Evolutionary conservation across 2,797 vertebrate genomes (phyloP), one percentile per base, ranked within the genome.

Genomic region (Helarctos malayanus): DNA sequence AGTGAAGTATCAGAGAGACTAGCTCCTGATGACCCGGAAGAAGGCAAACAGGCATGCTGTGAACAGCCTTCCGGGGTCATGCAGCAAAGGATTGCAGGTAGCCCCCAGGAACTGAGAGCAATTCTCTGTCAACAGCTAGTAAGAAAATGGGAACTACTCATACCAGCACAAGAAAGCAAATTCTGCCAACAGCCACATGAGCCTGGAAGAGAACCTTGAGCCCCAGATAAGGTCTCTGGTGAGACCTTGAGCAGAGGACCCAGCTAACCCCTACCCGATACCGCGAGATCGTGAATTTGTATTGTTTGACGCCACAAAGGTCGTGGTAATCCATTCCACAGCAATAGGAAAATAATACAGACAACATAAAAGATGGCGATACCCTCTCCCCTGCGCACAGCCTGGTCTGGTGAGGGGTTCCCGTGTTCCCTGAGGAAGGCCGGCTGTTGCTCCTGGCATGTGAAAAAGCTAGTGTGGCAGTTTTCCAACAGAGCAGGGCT

Each of bases 361-460:
- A 56, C 10, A 38, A 49, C 18, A 35, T 18, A 45, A 59, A 63
- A 61, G 76, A 52, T 9, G 59, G 12, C 15, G 2, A 5, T 7
- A 52, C 25, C 4, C 15, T 47, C 71, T 80, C 49, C 61, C 19
- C 13, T 49, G 45, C 0, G 3, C 7, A 7, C 19, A 38, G 21
- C 49, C 73, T n/a, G 18, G 18, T n/a, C 27, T 7, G 15, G 27
- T 19, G n/a, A 80, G 27, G 15, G 19, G 3, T 83, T n/a, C 49
- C 27, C 4, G 1, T 2, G 14, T 12, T 83, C 45, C 59, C 35
- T 2, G 41, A 61, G 56, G 29, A 41, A 84, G 63, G 57, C 11
- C 0, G 47, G 11, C 52, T 2, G 10, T 7, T 27, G 10, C 38
- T 75, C 11, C 49, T 0, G 2, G 19, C 9, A 1, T 4, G 5